Percentiles rank a stretch among this genome's conserved stretches.
These are phyloP conservation scores for Pterocles gutturalis DNA, from an alignment of 2,113 vertebrate species.

Conservation along the genomic window DNA sequence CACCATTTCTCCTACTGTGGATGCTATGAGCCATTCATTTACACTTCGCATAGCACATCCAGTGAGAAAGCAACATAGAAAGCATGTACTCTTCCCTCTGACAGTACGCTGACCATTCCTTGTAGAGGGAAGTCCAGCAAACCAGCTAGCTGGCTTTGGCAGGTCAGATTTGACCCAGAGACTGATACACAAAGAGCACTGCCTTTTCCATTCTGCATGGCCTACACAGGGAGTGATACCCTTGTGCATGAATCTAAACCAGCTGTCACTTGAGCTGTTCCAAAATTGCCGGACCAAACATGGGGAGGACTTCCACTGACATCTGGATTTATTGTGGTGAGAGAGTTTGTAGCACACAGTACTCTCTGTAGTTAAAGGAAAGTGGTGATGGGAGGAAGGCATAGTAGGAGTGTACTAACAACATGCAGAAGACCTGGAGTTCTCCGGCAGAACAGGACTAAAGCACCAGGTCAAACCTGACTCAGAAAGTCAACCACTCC, in stretches of 20 bases:
- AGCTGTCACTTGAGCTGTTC: background rate
- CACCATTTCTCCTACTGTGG: background rate
- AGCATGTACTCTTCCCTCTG: background rate
- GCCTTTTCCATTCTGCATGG: background rate
- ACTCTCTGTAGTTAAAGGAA: background rate
- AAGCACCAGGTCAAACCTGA: background rate
- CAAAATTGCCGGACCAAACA: background rate
- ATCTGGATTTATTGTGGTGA: background rate
- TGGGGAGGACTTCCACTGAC: background rate
- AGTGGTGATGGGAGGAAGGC: background rate
- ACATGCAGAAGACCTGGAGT: background rate
- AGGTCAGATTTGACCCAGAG: background rate
- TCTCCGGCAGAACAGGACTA: background rate
- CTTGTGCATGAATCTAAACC: background rate
- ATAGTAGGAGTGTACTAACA: background rate
- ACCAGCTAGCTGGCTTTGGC: background rate
- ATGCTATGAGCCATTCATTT: background rate
- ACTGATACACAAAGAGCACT: background rate
- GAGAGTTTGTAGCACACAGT: background rate
- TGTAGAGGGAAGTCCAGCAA: background rate
- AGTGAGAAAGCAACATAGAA: background rate
- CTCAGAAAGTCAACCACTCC: background rate
- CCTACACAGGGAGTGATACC: background rate
- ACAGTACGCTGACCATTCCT: background rate
- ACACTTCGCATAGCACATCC: background rate